These are phyloP conservation scores for Monopis laevigella DNA, from an alignment of 2,888 invertebrate species.

Conservation along the genomic window DNA sequence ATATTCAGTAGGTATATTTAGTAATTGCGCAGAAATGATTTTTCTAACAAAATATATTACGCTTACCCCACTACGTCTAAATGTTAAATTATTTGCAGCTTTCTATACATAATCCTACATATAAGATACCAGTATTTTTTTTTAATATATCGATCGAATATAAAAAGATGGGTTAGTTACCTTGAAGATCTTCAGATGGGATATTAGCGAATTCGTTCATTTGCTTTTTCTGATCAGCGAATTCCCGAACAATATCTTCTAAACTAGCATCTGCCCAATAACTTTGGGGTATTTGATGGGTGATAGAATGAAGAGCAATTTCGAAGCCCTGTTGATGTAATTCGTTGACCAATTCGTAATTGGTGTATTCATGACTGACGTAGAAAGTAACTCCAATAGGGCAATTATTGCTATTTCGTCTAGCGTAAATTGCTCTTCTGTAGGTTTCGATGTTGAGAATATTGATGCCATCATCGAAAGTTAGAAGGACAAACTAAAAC, in stretches of 20 bases:
- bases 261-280: slow-evolving; percentile 69
- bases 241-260: slow-evolving; percentile 60
- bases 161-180: too few species aligned
- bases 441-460: slow-evolving; percentile 47
- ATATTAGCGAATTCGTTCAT: slow-evolving; percentile 65
- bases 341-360: slow-evolving; percentile 48
- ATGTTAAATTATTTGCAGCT: too few species aligned
- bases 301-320: slow-evolving; percentile 76
- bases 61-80: too few species aligned
- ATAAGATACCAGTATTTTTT: too few species aligned
- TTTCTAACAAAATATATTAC: too few species aligned
- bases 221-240: slow-evolving; percentile 65
- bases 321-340: slow-evolving; percentile 54
- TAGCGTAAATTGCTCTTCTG: slow-evolving; percentile 38
- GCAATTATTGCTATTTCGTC: slow-evolving; percentile 64
- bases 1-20: too few species aligned
- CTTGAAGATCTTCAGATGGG: slow-evolving; percentile 39
- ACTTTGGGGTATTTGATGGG: slow-evolving; percentile 57
- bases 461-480: slow-evolving; percentile 67
- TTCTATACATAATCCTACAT: too few species aligned
- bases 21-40: too few species aligned
- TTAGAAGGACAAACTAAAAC: slow-evolving; percentile 61
- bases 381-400: slow-evolving; percentile 68
- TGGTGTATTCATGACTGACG: slow-evolving; percentile 71
- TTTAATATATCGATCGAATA: too few species aligned